phyloP scores from a whole-genome alignment of 2,797 vertebrate species.

The Cryptoprocta ferox region DNA sequence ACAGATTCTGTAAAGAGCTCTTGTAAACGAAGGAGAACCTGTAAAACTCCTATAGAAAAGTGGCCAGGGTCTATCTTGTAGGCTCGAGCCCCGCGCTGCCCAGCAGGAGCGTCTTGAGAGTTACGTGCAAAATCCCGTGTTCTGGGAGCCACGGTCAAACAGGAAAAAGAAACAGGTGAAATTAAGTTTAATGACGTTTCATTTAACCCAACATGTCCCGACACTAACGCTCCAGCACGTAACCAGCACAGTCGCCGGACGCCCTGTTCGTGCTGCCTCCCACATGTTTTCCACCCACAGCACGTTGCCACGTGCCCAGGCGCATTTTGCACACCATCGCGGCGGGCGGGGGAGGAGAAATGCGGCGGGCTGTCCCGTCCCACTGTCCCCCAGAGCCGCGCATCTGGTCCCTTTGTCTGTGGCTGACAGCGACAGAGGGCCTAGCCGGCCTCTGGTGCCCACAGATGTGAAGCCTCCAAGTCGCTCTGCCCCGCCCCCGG shows the following conservation, averaged over 20 bases:
- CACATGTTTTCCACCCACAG: fast-evolving
- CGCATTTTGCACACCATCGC: background rate
- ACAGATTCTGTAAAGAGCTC: background rate
- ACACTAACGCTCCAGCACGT: fast-evolving
- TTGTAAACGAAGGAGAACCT: background rate
- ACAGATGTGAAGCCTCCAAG: background rate
- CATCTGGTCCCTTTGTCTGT: background rate
- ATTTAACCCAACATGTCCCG: background rate
- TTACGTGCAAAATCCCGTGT: no score
- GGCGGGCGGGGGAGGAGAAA: background rate
- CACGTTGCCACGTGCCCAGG: background rate
- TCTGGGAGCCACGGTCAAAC: background rate
- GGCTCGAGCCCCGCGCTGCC: background rate
- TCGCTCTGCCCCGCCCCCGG: background rate
- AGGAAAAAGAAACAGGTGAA: background rate
- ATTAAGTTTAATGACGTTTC: background rate
- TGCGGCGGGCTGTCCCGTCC: background rate
- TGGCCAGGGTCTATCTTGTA: fast-evolving
- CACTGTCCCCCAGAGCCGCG: background rate
- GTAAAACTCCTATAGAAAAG: background rate
- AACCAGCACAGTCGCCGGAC: no score
- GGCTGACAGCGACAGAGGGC: background rate
- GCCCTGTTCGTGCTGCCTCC: fast-evolving
- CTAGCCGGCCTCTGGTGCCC: background rate
- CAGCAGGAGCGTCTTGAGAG: background rate